Evolutionary conservation across 2,797 vertebrate genomes (phyloP).

Genomic region (Gallinago stenura): DNA sequence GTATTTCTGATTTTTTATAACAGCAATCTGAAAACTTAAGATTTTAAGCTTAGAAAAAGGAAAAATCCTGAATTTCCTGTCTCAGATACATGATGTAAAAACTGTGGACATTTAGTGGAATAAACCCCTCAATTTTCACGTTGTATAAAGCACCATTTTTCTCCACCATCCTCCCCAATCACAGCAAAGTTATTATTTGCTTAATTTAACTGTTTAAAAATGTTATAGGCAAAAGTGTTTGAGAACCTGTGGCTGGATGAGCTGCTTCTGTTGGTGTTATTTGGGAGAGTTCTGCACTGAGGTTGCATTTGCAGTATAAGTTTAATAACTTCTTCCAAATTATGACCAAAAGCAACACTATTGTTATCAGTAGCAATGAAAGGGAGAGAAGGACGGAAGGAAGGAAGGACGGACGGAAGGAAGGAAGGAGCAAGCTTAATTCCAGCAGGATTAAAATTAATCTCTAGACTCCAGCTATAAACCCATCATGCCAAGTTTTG

Average conservation of each 20-base stretch:
- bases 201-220: neutral
- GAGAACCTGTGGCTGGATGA: neutral
- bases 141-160: neutral
- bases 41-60: neutral
- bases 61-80: neutral
- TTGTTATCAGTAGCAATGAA: neutral
- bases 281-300: neutral
- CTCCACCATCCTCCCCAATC: neutral
- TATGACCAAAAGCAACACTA: neutral
- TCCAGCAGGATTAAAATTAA: conserved; percentile 16
- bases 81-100: neutral
- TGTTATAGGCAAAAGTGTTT: neutral
- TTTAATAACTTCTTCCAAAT: neutral
- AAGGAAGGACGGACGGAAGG: neutral
- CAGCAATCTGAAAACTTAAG: neutral
- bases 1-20: neutral
- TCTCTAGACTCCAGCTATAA: neutral
- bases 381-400: neutral
- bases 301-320: neutral
- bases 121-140: neutral
- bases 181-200: neutral
- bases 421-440: neutral
- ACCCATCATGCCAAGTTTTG: conserved; percentile 17
- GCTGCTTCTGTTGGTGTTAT: neutral
- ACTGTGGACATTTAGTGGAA: neutral